Percentiles rank a stretch among this genome's conserved stretches.
phyloP scores from a whole-genome alignment of 2,888 invertebrate species.

The Lacanobia oleracea region DNA sequence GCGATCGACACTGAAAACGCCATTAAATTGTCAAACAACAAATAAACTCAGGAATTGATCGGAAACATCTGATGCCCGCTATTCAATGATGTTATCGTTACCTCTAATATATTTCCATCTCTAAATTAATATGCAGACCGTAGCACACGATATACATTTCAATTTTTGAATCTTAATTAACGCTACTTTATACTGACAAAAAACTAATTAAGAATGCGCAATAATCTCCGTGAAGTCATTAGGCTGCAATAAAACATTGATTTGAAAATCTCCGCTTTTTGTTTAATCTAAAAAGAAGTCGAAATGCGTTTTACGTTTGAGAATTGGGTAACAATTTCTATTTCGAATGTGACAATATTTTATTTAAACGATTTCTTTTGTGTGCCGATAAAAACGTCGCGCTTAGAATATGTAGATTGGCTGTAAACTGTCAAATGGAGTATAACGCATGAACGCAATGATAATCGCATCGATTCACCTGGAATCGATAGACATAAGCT shows the following conservation, averaged over 20 bases:
- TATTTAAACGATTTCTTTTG: slow-evolving; percentile 59
- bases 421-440: slow-evolving; percentile 59
- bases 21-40: slow-evolving; percentile 81
- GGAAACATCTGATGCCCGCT: slow-evolving; percentile 59
- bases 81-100: slow-evolving; percentile 66
- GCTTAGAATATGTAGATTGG: slow-evolving; percentile 50
- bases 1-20: slow-evolving; percentile 76
- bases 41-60: slow-evolving; percentile 75
- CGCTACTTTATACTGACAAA: slow-evolving; percentile 59
- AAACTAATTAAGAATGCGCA: slow-evolving; percentile 64
- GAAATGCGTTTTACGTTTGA: slow-evolving; percentile 53
- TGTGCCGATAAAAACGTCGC: slow-evolving; percentile 58
- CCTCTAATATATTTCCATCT: slow-evolving; percentile 62
- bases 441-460: slow-evolving; percentile 56
- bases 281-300: slow-evolving; percentile 50
- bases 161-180: slow-evolving; percentile 64
- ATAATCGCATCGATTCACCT: slow-evolving; percentile 64
- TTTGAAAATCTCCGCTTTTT: slow-evolving; percentile 55
- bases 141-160: slow-evolving; percentile 48
- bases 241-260: slow-evolving; percentile 60
- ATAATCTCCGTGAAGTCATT: slow-evolving; percentile 64
- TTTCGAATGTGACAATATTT: slow-evolving; percentile 58
- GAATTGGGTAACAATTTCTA: slow-evolving; percentile 57
- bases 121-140: slow-evolving; percentile 58
- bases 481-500: slow-evolving; percentile 64